Conservation (phyloP, 2,797 vertebrate species). For the Lateolabrax maculatus region DNA sequence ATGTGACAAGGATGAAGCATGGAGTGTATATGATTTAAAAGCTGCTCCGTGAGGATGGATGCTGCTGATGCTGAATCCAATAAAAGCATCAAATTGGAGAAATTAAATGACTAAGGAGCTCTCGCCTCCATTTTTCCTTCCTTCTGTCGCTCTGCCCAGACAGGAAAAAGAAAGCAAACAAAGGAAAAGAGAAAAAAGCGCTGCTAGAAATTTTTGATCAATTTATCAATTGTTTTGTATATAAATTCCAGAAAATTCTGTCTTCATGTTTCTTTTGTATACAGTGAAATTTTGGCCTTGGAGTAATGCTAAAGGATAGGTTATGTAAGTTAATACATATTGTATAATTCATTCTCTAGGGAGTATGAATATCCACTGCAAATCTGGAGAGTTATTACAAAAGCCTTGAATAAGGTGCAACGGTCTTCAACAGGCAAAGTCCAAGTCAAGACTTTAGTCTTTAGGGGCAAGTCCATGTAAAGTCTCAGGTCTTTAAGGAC, state of each 20-base stretch:
- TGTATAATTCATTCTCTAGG: neutral
- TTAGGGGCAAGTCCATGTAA: neutral
- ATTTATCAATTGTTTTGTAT: neutral
- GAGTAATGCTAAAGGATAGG: neutral
- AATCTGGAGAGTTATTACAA: neutral
- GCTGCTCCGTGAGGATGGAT: constrained; percentile 44
- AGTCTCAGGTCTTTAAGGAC: neutral
- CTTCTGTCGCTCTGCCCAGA: constrained; percentile 54
- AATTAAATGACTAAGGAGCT: constrained; percentile 58
- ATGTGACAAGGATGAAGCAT: constrained; percentile 71
- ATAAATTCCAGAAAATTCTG: neutral
- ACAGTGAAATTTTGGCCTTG: neutral
- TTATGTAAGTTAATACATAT: neutral
- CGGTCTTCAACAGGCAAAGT: too few species aligned
- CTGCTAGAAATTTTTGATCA: neutral
- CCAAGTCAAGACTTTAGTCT: neutral
- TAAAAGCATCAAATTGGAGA: constrained; percentile 70
- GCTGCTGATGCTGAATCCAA: constrained; percentile 75
- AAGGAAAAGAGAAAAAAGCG: neutral
- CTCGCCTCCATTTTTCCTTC: constrained; percentile 39
- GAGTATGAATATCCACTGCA: neutral
- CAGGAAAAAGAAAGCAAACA: constrained; percentile 30
- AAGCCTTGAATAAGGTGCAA: neutral
- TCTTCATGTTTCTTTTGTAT: neutral
- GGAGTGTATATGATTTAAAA: constrained; percentile 72